These are phyloP conservation scores for Penaeus indicus DNA, from an alignment of 1,140 invertebrate genomes.

Conservation along the genomic window DNA sequence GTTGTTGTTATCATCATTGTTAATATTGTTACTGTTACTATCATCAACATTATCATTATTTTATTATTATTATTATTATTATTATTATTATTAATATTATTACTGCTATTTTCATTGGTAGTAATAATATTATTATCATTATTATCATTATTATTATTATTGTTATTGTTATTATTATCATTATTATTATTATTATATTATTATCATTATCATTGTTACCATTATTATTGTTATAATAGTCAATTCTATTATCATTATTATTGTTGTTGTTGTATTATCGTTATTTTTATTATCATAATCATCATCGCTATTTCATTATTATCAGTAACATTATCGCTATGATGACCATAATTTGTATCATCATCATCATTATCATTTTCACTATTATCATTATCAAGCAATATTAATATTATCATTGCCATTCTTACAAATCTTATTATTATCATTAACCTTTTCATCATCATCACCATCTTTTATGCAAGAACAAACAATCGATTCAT, in stretches of 20 bases:
- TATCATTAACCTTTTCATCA: too few relatives aligned
- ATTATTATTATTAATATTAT: constrained; percentile 3
- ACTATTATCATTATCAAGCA: too few relatives aligned
- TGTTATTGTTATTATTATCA: too few relatives aligned
- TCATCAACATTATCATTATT: neutral
- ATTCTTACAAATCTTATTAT: too few relatives aligned
- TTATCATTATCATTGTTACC: too few relatives aligned
- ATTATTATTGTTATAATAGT: too few relatives aligned
- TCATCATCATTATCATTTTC: too few relatives aligned
- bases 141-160: neutral
- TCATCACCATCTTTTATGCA: too few relatives aligned
- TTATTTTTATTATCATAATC: neutral
- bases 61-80: neutral
- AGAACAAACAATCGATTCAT: too few relatives aligned
- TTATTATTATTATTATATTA: too few relatives aligned
- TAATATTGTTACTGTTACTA: neutral
- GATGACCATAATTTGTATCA: too few relatives aligned
- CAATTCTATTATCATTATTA: neutral
- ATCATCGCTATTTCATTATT: neutral
- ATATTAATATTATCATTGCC: too few relatives aligned
- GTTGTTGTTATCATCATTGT: neutral
- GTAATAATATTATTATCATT: neutral
- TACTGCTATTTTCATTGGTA: constrained; percentile 9
- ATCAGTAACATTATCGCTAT: neutral
- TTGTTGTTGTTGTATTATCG: neutral